phyloP scores from a whole-genome alignment of 2,888 invertebrate genomes.

The Parochlus steinenii region DNA sequence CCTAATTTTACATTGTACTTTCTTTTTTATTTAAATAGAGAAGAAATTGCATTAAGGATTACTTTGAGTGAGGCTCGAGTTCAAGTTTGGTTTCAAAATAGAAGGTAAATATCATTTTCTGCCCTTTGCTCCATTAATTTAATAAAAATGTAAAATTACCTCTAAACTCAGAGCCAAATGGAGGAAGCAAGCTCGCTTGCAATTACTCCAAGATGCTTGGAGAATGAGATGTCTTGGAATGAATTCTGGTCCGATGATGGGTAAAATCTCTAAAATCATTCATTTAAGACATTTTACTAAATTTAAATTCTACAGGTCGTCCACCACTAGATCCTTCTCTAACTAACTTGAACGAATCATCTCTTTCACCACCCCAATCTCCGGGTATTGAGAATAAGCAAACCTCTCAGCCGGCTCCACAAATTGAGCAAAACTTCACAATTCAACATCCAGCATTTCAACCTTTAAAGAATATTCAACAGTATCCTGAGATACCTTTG shows the following conservation, averaged over 20 bases:
- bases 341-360: neutral
- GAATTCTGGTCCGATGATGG: slow-evolving; percentile 32
- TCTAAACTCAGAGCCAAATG: slow-evolving; percentile 68
- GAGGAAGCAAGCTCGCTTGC: slow-evolving; percentile 76
- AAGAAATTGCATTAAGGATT: slow-evolving; percentile 81
- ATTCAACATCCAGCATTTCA: slow-evolving; percentile 30
- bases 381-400: slow-evolving; percentile 21
- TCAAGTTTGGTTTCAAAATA: slow-evolving; percentile 58
- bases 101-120: no score
- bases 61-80: slow-evolving; percentile 85
- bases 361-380: neutral
- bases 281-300: neutral
- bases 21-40: slow-evolving; percentile 51
- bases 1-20: neutral
- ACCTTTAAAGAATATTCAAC: neutral
- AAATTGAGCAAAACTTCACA: slow-evolving; percentile 20
- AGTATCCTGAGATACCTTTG: neutral
- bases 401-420: slow-evolving; percentile 15
- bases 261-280: neutral
- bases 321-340: neutral
- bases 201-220: slow-evolving; percentile 79
- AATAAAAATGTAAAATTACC: neutral
- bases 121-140: neutral
- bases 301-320: slow-evolving; percentile 11
- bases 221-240: slow-evolving; percentile 52